phyloP scores from a whole-genome alignment of 2,797 vertebrate species.

The Myotis daubentonii region DNA sequence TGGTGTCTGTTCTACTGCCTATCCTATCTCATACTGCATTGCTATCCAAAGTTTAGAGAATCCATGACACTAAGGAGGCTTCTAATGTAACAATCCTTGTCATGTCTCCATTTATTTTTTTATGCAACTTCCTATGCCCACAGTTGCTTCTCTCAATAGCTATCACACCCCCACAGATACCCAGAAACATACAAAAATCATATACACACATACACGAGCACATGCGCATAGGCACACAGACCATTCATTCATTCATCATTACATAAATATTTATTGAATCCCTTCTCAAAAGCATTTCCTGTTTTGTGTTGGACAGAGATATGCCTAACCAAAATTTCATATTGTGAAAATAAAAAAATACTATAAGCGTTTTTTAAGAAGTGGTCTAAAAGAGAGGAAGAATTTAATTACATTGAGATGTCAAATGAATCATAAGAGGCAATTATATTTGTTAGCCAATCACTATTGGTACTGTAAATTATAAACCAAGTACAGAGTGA shows the following conservation, averaged over 20 bases:
- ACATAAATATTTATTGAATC: neutral
- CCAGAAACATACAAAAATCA: neutral
- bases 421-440: neutral
- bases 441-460: neutral
- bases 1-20: neutral
- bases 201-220: neutral
- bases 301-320: neutral
- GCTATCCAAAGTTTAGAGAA: neutral
- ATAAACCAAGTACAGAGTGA: neutral
- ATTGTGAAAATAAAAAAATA: neutral
- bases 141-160: neutral
- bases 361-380: neutral
- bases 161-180: neutral
- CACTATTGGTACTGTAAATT: neutral
- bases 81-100: neutral
- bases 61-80: neutral
- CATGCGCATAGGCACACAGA: accelerated
- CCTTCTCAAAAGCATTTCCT: neutral
- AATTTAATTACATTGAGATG: neutral
- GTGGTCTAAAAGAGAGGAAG: neutral
- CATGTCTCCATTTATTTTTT: neutral
- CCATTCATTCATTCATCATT: neutral
- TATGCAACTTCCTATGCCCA: neutral
- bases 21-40: too few species aligned
- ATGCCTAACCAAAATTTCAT: neutral